phyloP scores from a whole-genome alignment of 2,113 vertebrate species.

The Limnothrissa miodon region DNA sequence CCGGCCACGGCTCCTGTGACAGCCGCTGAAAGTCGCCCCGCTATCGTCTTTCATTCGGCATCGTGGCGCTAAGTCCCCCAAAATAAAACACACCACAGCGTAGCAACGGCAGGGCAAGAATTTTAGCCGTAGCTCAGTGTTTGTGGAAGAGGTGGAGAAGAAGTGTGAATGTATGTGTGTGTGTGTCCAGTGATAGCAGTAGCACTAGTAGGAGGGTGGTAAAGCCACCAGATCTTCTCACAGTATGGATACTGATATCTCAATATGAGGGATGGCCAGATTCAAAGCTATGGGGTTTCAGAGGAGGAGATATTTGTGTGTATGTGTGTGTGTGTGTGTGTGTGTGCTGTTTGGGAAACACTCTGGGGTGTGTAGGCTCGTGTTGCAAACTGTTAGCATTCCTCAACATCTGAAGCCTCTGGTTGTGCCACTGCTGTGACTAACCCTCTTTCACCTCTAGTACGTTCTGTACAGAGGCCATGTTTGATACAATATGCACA shows the following conservation, averaged over 20 bases:
- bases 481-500: no score
- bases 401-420: slow-evolving; percentile 44
- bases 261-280: slow-evolving; percentile 63
- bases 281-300: slow-evolving; percentile 48
- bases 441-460: slow-evolving; percentile 15
- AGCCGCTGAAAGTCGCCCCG: background rate
- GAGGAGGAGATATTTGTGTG: slow-evolving; percentile 29
- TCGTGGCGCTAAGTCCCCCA: slow-evolving; percentile 42
- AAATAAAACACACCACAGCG: slow-evolving; percentile 59
- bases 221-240: slow-evolving; percentile 59
- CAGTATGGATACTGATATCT: slow-evolving; percentile 73
- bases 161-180: slow-evolving; percentile 33
- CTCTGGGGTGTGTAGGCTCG: slow-evolving; percentile 54
- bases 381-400: slow-evolving; percentile 73
- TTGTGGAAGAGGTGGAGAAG: slow-evolving; percentile 46
- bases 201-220: background rate
- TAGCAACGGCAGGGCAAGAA: slow-evolving; percentile 58
- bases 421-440: background rate
- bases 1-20: slow-evolving; percentile 46
- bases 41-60: slow-evolving; percentile 59
- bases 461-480: slow-evolving; percentile 33
- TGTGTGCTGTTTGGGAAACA: slow-evolving; percentile 62
- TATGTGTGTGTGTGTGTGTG: slow-evolving; percentile 17
- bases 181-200: background rate
- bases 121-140: slow-evolving; percentile 60